phyloP scores from a whole-genome alignment of 64 coral and sea anemone species.

The Stylophora pistillata region DNA sequence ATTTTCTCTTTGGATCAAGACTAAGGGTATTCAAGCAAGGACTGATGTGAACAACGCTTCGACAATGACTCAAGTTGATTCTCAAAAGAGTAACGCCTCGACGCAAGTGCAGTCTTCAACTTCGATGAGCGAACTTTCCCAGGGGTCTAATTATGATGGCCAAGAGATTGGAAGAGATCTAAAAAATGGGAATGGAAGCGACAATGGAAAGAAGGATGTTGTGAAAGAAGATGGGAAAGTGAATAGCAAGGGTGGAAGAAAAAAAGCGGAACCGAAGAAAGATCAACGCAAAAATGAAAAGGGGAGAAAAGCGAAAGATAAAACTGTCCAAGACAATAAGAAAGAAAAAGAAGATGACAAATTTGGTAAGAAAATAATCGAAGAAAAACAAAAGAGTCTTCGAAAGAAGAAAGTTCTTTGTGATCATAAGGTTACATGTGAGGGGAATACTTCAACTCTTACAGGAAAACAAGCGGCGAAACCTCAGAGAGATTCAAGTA shows the following conservation, averaged over 20 bases:
- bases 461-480: not conserved
- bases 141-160: not conserved
- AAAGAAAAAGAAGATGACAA: not conserved
- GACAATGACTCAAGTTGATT: conserved; percentile 7
- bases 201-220: not conserved
- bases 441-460: not conserved
- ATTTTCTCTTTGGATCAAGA: not conserved
- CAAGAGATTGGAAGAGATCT: not conserved
- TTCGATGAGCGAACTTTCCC: not conserved
- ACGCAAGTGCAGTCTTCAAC: not conserved
- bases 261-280: not conserved
- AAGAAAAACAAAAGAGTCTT: not conserved
- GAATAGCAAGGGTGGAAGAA: not conserved
- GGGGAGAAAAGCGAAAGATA: not conserved
- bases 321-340: not conserved
- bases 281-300: not conserved
- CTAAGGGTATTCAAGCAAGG: conserved; percentile 35
- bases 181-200: not conserved
- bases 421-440: too few species aligned
- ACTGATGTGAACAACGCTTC: not conserved
- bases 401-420: not conserved
- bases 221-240: not conserved
- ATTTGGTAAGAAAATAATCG: not conserved
- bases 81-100: not conserved
- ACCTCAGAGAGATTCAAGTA: not conserved